These are phyloP conservation scores for Galago senegalensis DNA, from an alignment of 2,797 vertebrate genomes.

Conservation along the genomic window DNA sequence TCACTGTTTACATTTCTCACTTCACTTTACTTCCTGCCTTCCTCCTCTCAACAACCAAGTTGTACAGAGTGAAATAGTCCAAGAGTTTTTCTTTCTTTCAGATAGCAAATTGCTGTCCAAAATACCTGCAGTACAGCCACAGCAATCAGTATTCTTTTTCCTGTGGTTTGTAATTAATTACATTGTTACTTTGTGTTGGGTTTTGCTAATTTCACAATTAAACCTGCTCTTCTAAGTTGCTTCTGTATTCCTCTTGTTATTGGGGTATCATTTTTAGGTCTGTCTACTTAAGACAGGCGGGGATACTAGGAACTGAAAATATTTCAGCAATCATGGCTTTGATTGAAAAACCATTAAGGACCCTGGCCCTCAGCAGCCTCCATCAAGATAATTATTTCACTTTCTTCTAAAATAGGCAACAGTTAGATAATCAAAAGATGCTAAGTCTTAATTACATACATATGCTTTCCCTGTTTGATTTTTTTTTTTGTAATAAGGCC, in stretches of 20 bases:
- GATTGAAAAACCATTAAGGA: constrained; percentile 2
- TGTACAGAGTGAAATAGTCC: background rate
- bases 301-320: background rate
- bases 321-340: background rate
- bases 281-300: background rate
- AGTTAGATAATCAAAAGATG: constrained; percentile 34
- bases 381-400: constrained; percentile 19
- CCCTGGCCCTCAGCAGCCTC: background rate
- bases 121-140: background rate
- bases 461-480: constrained; percentile 42
- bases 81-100: background rate
- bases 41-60: background rate
- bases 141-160: background rate
- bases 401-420: constrained; percentile 44
- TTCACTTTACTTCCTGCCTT: background rate
- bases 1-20: background rate
- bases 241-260: background rate
- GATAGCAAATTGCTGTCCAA: background rate
- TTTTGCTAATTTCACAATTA: constrained; percentile 51
- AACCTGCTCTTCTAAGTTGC: background rate
- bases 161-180: constrained; percentile 9
- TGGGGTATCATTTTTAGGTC: background rate
- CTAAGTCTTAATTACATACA: constrained; percentile 10
- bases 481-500: constrained; percentile 38
- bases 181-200: background rate